A percentile compares a stretch with the other conserved stretches of the same genome.
These are phyloP conservation scores for Gymnobelideus leadbeateri DNA, from an alignment of 2,113 vertebrate genomes.

Conservation along the genomic window DNA sequence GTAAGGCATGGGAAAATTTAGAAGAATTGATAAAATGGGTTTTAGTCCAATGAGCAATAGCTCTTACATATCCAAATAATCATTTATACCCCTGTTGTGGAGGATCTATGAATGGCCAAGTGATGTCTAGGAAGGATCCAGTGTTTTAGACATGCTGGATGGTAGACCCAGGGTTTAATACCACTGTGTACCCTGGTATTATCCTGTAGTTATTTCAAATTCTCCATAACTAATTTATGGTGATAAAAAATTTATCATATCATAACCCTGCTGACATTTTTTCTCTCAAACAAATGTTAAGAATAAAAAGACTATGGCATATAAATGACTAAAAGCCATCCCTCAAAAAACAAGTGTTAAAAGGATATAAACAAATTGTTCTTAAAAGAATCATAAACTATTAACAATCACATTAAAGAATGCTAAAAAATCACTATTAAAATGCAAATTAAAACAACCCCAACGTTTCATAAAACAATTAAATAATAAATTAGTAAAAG, in stretches of 20 bases:
- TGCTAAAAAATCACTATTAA: background rate
- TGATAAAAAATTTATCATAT: background rate
- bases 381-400: background rate
- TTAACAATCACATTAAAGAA: background rate
- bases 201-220: background rate
- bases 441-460: background rate
- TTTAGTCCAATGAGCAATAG: background rate
- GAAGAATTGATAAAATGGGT: background rate
- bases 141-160: background rate
- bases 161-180: background rate
- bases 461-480: background rate
- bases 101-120: background rate
- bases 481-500: background rate
- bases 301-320: background rate
- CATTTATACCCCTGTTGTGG: background rate
- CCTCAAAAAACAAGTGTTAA: background rate
- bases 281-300: background rate
- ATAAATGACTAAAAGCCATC: background rate
- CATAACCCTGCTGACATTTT: background rate
- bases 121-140: background rate
- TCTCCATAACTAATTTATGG: background rate
- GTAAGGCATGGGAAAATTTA: background rate
- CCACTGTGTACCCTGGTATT: background rate
- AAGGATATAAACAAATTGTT: background rate
- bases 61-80: background rate